Percentiles rank a stretch among this genome's conserved stretches.
Conservation (phyloP, 2,797 vertebrate species). For the Cuniculus paca region DNA sequence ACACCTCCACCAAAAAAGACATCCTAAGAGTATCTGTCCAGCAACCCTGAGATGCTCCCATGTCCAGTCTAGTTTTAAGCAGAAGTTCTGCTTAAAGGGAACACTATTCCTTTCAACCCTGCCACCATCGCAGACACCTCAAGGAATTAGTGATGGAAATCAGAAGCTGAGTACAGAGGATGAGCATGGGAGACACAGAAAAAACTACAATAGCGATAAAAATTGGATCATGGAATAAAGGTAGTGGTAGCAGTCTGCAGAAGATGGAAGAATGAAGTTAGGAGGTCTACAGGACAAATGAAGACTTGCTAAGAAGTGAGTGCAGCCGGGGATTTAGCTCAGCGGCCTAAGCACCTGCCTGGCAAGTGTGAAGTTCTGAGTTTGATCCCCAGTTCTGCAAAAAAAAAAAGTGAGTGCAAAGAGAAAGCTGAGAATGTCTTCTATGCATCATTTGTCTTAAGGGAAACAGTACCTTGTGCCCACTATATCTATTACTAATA, state of each 20-base stretch:
- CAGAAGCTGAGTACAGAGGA: not conserved
- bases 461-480: not conserved
- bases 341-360: too few species aligned
- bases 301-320: not conserved
- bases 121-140: rapidly evolving
- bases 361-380: too few species aligned
- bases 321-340: too few species aligned
- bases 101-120: not conserved
- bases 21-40: not conserved
- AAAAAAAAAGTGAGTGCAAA: not conserved
- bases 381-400: too few species aligned
- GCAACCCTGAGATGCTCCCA: not conserved
- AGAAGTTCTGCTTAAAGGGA: not conserved
- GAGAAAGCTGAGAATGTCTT: constrained; percentile 29
- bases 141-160: not conserved
- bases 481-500: constrained; percentile 12
- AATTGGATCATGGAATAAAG: not conserved
- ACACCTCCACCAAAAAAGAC: not conserved
- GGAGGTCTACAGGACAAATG: not conserved
- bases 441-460: not conserved
- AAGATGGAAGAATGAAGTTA: not conserved
- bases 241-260: not conserved
- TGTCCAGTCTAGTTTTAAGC: not conserved
- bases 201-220: not conserved
- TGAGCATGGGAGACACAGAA: not conserved